A percentile compares a stretch with the other conserved stretches of the same genome.
These are phyloP conservation scores for Venustoraphidia nigricollis DNA, from an alignment of 2,888 invertebrate genomes.

Conservation along the genomic window DNA sequence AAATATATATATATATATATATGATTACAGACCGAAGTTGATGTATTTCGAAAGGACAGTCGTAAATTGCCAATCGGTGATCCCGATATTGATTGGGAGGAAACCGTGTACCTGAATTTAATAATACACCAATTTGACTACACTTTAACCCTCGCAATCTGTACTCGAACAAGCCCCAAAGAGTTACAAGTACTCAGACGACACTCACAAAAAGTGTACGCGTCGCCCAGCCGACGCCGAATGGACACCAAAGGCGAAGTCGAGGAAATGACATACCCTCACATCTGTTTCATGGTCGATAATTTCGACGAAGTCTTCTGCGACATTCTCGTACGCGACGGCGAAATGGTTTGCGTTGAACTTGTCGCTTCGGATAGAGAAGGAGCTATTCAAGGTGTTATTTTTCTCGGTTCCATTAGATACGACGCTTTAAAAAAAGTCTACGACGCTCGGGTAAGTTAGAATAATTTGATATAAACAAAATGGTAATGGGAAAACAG, in stretches of 20 bases:
- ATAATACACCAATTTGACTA: constrained; percentile 98
- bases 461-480: background rate
- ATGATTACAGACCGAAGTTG: constrained; percentile 68
- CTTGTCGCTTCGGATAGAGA: constrained; percentile 83
- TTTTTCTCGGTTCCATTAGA: constrained; percentile 93
- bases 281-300: constrained; percentile 98
- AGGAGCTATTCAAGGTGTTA: constrained; percentile 76
- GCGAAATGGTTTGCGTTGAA: constrained; percentile 98
- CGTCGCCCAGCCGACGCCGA: constrained; percentile 88
- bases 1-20: too few relatives aligned
- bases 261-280: constrained; percentile 97
- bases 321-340: constrained; percentile 93
- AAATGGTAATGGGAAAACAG: too few relatives aligned
- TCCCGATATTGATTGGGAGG: constrained; percentile 96
- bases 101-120: constrained; percentile 95
- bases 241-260: constrained; percentile 98
- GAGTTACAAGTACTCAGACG: constrained; percentile 89
- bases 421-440: constrained; percentile 95
- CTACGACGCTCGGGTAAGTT: constrained; percentile 81
- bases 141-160: constrained; percentile 91
- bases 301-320: constrained; percentile 98
- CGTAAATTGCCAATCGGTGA: constrained; percentile 93
- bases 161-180: constrained; percentile 93
- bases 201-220: constrained; percentile 88
- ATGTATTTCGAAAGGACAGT: constrained; percentile 95